Evolutionary conservation across 2,888 invertebrate genomes (phyloP).

Genomic region (Nebria salina): DNA sequence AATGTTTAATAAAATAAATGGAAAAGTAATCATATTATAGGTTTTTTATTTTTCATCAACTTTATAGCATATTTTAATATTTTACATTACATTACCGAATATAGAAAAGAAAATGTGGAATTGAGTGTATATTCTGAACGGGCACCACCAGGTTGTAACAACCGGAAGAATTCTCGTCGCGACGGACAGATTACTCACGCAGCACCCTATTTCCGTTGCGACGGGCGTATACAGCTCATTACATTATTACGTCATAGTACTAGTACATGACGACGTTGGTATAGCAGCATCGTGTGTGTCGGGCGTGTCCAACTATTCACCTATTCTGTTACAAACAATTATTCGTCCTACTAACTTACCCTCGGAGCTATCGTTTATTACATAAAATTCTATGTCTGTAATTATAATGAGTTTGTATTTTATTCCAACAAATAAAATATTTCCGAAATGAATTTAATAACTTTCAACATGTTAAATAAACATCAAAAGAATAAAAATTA

Average conservation of each 20-base stretch:
- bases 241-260: slow-evolving; percentile 27
- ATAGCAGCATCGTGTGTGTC: slow-evolving; percentile 12
- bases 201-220: slow-evolving; percentile 44
- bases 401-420: not conserved
- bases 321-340: not conserved
- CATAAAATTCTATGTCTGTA: not conserved
- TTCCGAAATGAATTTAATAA: not conserved
- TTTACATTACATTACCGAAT: not conserved
- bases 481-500: not conserved
- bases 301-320: not conserved
- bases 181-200: slow-evolving; percentile 51
- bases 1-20: too few relatives aligned
- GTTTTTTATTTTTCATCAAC: too few relatives aligned
- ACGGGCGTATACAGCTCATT: slow-evolving; percentile 36
- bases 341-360: not conserved
- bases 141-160: slow-evolving; percentile 48
- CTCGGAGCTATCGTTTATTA: not conserved
- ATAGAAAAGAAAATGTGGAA: not conserved
- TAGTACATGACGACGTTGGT: not conserved
- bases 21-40: too few relatives aligned
- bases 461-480: not conserved
- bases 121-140: not conserved
- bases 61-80: too few relatives aligned
- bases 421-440: not conserved
- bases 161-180: slow-evolving; percentile 50